Conservation (phyloP, 2,797 vertebrate species). For the Pitangus sulphuratus region DNA sequence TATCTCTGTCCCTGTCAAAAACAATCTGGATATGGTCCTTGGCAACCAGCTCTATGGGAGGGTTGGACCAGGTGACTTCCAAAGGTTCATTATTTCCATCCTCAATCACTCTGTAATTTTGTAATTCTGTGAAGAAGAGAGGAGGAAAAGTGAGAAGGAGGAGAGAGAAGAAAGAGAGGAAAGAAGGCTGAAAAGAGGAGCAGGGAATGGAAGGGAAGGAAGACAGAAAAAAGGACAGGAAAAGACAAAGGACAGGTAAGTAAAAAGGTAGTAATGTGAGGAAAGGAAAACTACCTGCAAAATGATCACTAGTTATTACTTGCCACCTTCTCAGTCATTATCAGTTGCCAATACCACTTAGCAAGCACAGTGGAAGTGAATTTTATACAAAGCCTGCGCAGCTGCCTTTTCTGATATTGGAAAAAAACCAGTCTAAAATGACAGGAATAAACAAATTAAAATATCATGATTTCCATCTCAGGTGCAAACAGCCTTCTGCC, state of each 20-base stretch:
- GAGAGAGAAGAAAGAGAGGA: background rate
- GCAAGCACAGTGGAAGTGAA: background rate
- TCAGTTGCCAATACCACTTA: background rate
- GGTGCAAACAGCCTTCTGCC: background rate
- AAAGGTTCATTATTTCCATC: background rate
- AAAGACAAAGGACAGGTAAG: background rate
- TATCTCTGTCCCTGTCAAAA: background rate
- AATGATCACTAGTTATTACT: background rate
- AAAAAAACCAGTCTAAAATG: background rate
- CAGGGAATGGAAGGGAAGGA: background rate
- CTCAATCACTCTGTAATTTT: background rate
- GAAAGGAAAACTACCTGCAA: background rate
- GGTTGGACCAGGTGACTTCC: background rate
- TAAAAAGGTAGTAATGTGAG: background rate
- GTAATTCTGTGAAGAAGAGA: background rate
- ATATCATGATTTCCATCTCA: background rate
- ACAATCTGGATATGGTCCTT: background rate
- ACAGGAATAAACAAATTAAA: constrained; percentile 20
- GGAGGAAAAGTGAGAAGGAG: background rate
- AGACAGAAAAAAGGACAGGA: background rate
- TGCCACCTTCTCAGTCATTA: background rate
- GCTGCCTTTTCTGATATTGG: background rate
- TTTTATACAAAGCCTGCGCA: background rate
- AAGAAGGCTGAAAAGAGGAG: background rate
- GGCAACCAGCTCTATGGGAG: background rate